Base-by-base conservation (phyloP, 2,797 vertebrate species). In the Sebastes minor region DNA sequence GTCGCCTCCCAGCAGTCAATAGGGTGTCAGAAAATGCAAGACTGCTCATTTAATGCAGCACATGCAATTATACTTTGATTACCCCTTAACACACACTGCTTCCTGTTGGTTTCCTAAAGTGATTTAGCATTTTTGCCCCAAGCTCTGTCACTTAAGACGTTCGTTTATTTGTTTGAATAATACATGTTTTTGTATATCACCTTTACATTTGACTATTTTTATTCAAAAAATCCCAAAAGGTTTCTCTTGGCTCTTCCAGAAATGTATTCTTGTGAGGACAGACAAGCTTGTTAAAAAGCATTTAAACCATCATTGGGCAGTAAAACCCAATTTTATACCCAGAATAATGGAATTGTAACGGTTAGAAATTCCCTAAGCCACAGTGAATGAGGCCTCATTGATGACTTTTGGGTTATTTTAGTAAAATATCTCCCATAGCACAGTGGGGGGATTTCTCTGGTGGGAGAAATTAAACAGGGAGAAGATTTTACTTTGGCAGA, bases 11-110 rank as follows among this genome's bases (percentile, higher is more conserved):
- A 59, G 74, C 73, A 63, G 76, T 83, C 78, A 71, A 65, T 56
- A 76, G 68, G 71, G 64, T 80, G 83, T 85, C 84, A 88, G 82
- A 80, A 88, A 89, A 78, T 22, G 53, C 71, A 83, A 73, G 68
- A 65, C 52, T 81, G 74, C 78, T 82, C 67, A 67, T 88, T 82
- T 81, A 80, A 70, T 83, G 76, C 63, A 67, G 49, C 27, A 22
- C 70, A 56, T 72, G 81, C 79, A 80, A 83, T 88, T 79, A 74
- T 42, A 57, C 65, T 59, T 71, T 65, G 68, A 87, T 88, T 74
- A 57, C 33, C 59, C 28, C 46, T 75, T 20, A 27, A 57, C 62
- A 38, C 72, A 66, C 60, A 8, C 38, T 20, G 38, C 33, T 76
- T 85, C 65, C 88, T 73, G 57, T 55, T 46, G 42, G 38, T 64